phyloP scores from a whole-genome alignment of 1,140 invertebrate genomes.

The Proales similis region DNA sequence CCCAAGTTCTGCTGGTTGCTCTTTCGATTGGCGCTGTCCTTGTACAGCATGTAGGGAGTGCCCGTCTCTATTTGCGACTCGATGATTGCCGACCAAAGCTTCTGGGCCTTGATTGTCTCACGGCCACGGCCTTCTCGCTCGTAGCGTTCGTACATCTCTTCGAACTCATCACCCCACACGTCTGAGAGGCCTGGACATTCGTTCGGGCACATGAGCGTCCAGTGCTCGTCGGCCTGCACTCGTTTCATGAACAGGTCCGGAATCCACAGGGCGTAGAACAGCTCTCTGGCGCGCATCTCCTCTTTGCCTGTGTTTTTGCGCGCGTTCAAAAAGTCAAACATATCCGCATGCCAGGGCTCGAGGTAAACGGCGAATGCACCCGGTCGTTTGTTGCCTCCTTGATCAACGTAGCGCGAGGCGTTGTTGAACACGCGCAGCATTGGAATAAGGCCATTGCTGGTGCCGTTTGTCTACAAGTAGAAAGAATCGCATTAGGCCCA shows the following conservation, averaged over 20 bases:
- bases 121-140: constrained; percentile 71
- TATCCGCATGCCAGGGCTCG: constrained; percentile 97
- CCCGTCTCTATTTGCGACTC: constrained; percentile 96
- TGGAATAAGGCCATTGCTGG: constrained; percentile 91
- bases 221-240: constrained; percentile 74
- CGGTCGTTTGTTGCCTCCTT: constrained; percentile 94
- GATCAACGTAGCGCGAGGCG: constrained; percentile 90
- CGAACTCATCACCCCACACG: constrained; percentile 89
- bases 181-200: constrained; percentile 82
- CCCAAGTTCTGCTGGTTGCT: constrained; percentile 97
- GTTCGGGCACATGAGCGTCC: constrained; percentile 94
- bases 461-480: constrained; percentile 68
- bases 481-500: not conserved
- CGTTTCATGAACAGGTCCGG: constrained; percentile 97
- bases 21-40: constrained; percentile 93
- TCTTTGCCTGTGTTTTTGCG: constrained; percentile 88
- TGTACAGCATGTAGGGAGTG: constrained; percentile 92
- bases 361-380: constrained; percentile 97
- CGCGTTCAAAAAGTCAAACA: constrained; percentile 88
- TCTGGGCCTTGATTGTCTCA: constrained; percentile 72
- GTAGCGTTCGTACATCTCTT: constrained; percentile 76
- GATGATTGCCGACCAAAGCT: constrained; percentile 87
- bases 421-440: constrained; percentile 95
- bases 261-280: constrained; percentile 98
- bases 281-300: constrained; percentile 79